phyloP scores from a whole-genome alignment of 2,888 invertebrate species.

The Yponomeuta plumbellus region DNA sequence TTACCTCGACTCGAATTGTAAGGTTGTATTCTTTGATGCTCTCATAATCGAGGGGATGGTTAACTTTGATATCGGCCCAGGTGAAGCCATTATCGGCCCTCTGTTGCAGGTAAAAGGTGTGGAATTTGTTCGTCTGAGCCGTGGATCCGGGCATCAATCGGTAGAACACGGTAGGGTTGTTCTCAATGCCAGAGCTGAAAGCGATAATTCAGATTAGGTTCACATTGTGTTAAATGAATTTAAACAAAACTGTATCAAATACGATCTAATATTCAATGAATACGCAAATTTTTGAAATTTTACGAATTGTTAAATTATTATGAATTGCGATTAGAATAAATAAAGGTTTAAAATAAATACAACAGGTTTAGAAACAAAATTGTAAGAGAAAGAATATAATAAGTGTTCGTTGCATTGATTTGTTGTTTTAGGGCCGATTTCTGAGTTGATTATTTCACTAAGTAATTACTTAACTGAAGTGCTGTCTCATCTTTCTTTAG shows the following conservation, averaged over 20 bases:
- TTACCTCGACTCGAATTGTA: slow-evolving; percentile 96
- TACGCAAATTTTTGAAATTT: neutral
- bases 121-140: slow-evolving; percentile 96
- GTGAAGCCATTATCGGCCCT: slow-evolving; percentile 93
- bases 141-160: slow-evolving; percentile 96
- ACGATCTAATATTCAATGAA: neutral
- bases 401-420: too few relatives aligned
- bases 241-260: neutral
- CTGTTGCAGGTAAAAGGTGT: slow-evolving; percentile 97
- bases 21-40: slow-evolving; percentile 96
- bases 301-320: neutral
- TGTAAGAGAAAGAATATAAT: too few relatives aligned
- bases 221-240: neutral
- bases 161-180: slow-evolving; percentile 97
- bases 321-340: neutral
- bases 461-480: too few relatives aligned
- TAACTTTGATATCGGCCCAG: slow-evolving; percentile 97
- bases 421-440: too few relatives aligned
- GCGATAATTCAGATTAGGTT: slow-evolving; percentile 28
- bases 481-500: too few relatives aligned
- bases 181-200: slow-evolving; percentile 95
- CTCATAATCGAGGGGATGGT: slow-evolving; percentile 96
- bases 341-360: too few relatives aligned
- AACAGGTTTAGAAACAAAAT: too few relatives aligned
- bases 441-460: too few relatives aligned